phyloP scores from a whole-genome alignment of 2,888 invertebrate genomes.

The Heliconius ethilla region DNA sequence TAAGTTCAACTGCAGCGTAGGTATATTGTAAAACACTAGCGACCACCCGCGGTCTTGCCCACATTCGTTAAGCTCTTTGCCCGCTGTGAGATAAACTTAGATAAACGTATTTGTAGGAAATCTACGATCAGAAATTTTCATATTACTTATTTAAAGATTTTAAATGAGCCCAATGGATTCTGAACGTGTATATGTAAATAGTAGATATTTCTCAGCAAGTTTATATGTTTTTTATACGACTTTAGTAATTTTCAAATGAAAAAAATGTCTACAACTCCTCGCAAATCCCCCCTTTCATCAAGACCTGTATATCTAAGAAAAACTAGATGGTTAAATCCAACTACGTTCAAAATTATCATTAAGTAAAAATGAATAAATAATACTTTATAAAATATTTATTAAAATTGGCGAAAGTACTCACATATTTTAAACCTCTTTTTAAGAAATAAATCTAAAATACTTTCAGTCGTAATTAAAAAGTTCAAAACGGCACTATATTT shows the following conservation, averaged over 20 bases:
- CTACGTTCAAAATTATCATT: not conserved
- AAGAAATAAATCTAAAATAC: not conserved
- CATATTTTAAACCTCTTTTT: not conserved
- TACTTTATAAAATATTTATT: not conserved
- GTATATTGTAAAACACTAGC: conserved; percentile 17
- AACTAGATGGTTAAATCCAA: not conserved
- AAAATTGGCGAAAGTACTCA: not conserved
- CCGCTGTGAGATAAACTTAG: conserved; percentile 22
- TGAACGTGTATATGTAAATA: not conserved
- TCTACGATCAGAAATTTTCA: conserved; percentile 12
- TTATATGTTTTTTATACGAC: not conserved
- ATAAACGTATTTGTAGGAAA: conserved; percentile 15
- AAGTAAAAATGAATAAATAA: not conserved
- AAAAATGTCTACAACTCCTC: not conserved
- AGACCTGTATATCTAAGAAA: not conserved
- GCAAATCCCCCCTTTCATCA: too few species aligned
- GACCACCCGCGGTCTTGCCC: conserved; percentile 18
- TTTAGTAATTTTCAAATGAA: not conserved
- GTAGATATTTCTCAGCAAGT: not conserved
- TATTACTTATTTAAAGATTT: not conserved
- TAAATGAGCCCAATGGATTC: not conserved
- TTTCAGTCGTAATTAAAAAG: not conserved
- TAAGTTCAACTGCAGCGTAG: not conserved
- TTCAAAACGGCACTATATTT: not conserved
- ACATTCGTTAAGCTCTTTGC: conserved; percentile 14